phyloP scores from a whole-genome alignment of 2,888 invertebrate genomes.

The Caenorhabditis sp. region DNA sequence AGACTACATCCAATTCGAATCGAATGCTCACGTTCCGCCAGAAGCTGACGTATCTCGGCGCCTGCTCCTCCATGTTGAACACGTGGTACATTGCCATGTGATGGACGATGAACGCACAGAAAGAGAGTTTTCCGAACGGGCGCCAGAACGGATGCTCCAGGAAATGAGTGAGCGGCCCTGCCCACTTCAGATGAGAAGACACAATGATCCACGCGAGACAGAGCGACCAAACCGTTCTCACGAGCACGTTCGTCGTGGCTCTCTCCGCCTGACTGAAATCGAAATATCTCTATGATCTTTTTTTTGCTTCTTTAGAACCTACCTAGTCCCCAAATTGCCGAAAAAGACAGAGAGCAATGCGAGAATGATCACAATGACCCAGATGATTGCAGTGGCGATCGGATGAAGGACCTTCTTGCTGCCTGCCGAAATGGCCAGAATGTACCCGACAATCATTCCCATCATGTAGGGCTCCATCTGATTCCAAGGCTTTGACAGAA shows the following conservation, averaged over 20 bases:
- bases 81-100: conserved; percentile 38
- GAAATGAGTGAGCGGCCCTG: conserved; percentile 84
- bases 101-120: conserved; percentile 88
- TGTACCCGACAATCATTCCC: conserved; percentile 27
- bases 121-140: conserved; percentile 91
- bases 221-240: conserved; percentile 79
- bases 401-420: conserved; percentile 22
- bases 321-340: conserved; percentile 11
- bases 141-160: conserved; percentile 88
- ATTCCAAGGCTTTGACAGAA: conserved; percentile 40
- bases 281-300: background rate
- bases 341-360: conserved; percentile 6
- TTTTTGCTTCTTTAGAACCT: background rate
- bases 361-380: background rate
- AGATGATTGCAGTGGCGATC: background rate
- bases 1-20: background rate
- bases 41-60: conserved; percentile 24
- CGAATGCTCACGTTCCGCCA: conserved; percentile 18
- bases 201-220: conserved; percentile 80
- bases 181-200: conserved; percentile 80
- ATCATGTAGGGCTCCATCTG: conserved; percentile 31
- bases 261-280: conserved; percentile 25
- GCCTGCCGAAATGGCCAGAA: conserved; percentile 9
- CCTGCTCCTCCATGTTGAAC: conserved; percentile 47
- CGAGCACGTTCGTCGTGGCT: conserved; percentile 32